Evolutionary conservation across 1,140 invertebrate species (phyloP).

Genomic region (Papilio glaucus): DNA sequence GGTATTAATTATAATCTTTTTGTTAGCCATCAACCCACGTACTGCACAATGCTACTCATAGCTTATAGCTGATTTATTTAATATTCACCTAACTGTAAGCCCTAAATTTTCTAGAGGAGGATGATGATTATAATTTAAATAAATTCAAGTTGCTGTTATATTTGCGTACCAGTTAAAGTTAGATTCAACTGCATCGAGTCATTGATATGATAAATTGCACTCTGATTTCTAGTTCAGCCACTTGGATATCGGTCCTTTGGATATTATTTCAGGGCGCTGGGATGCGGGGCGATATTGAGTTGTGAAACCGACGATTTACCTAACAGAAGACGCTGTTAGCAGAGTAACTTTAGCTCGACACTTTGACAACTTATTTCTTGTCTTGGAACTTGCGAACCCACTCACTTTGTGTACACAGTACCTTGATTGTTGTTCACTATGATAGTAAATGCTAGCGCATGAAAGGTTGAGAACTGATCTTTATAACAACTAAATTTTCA

Average conservation of each 20-base stretch:
- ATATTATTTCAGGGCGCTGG: constrained; percentile 77
- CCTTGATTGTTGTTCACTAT: constrained; percentile 66
- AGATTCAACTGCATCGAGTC: constrained; percentile 62
- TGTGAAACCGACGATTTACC: constrained; percentile 80
- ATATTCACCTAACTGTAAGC: no score
- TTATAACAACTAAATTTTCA: constrained; percentile 34
- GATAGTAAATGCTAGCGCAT: constrained; percentile 58
- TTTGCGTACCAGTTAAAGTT: constrained; percentile 43
- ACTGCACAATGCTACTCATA: no score
- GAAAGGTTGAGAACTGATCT: constrained; percentile 44
- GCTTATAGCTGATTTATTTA: no score
- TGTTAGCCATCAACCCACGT: no score
- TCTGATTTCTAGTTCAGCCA: constrained; percentile 65
- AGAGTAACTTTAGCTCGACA: constrained; percentile 77
- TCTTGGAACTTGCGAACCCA: constrained; percentile 73
- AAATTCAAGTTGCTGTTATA: not conserved
- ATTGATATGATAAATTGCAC: constrained; percentile 66
- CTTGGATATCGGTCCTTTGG: constrained; percentile 71
- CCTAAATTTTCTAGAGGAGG: no score
- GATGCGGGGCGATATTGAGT: constrained; percentile 75
- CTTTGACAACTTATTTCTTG: constrained; percentile 83
- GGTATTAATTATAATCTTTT: not conserved
- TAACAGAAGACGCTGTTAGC: constrained; percentile 75
- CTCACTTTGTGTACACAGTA: constrained; percentile 70
- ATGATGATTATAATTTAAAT: not conserved